Evolutionary conservation across 2,113 vertebrate genomes (phyloP).

Genomic region (Sylvia atricapilla): DNA sequence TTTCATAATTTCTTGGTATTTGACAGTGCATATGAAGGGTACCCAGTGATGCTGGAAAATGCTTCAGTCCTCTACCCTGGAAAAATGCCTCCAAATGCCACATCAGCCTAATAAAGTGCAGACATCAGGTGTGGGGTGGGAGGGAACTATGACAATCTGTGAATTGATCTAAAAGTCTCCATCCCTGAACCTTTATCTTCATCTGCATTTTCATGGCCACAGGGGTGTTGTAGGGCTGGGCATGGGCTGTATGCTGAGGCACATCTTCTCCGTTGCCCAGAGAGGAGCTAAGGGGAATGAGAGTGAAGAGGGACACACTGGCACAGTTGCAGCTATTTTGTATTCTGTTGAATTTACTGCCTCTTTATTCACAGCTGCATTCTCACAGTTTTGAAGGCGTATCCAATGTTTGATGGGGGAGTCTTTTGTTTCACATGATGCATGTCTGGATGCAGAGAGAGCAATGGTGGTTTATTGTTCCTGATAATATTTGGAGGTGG

Average conservation of each 20-base stretch:
- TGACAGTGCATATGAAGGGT: not conserved
- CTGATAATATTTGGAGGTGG: not conserved
- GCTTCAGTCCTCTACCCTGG: not conserved
- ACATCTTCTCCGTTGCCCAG: not conserved
- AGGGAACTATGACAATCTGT: not conserved
- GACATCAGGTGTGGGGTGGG: not conserved
- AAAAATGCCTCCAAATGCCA: not conserved
- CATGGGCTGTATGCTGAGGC: rapidly evolving
- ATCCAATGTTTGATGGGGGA: rapidly evolving
- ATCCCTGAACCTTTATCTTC: not conserved
- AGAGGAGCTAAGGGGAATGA: not conserved
- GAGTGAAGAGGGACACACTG: not conserved
- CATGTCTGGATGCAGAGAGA: not conserved
- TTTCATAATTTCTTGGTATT: not conserved
- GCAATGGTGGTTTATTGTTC: not conserved
- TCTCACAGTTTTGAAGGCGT: not conserved
- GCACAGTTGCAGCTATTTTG: not conserved
- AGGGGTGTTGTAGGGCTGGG: not conserved
- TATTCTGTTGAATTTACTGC: not conserved
- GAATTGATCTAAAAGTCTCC: not conserved
- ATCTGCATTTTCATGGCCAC: not conserved
- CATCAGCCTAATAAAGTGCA: not conserved
- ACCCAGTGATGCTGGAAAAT: not conserved
- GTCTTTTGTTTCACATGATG: not conserved
- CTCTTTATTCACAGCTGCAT: not conserved